phyloP scores from a whole-genome alignment of 2,113 vertebrate genomes.

The Amazona vittata region DNA sequence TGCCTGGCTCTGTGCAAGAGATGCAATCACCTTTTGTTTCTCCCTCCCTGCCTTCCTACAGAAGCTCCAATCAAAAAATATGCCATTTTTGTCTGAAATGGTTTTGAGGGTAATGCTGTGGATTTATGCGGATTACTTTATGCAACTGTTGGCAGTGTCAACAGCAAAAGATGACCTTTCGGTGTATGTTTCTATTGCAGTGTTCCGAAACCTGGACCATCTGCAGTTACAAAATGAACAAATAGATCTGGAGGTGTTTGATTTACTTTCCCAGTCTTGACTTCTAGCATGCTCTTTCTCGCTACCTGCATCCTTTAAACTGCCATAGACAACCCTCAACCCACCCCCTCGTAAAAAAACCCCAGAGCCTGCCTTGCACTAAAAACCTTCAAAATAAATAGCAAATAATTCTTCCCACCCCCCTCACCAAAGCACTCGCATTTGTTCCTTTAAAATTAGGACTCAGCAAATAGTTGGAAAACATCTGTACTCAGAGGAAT shows the following conservation, averaged over 20 bases:
- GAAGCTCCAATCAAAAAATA: neutral
- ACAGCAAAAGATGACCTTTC: neutral
- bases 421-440: neutral
- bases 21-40: neutral
- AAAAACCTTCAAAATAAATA: constrained; percentile 1
- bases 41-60: neutral
- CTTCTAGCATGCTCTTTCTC: neutral
- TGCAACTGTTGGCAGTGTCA: neutral
- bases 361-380: neutral
- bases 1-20: neutral
- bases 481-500: constrained; percentile 69
- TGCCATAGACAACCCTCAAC: neutral
- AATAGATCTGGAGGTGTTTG: neutral
- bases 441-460: constrained; percentile 59
- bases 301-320: neutral
- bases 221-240: neutral
- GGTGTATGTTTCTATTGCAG: neutral
- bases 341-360: neutral
- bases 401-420: neutral
- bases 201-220: neutral
- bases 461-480: constrained; percentile 71
- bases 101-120: neutral
- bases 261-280: neutral
- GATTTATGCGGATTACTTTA: neutral
- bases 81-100: neutral